Percentiles rank a stretch among this genome's conserved stretches.
These are phyloP conservation scores for Tipula confusa DNA, from an alignment of 2,888 invertebrate genomes.

Conservation along the genomic window DNA sequence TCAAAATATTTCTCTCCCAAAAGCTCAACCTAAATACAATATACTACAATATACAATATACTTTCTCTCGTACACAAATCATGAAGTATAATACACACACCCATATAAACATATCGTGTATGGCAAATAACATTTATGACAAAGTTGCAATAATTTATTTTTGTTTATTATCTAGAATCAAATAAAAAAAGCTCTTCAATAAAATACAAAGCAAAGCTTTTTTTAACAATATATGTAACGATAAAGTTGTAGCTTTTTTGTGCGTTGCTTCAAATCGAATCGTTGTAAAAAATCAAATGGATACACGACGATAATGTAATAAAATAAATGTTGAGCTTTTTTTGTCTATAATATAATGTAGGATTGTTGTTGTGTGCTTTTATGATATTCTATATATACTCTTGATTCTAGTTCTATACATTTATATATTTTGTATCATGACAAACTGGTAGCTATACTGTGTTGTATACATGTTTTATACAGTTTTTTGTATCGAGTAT, in stretches of 20 bases:
- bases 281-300: background rate
- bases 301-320: background rate
- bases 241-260: background rate
- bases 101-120: too few species aligned
- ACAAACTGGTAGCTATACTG: background rate
- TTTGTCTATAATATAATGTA: background rate
- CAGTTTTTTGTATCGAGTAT: background rate
- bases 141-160: slow-evolving; percentile 7
- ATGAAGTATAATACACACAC: background rate
- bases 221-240: background rate
- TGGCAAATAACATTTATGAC: background rate
- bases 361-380: background rate
- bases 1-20: background rate
- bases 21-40: background rate
- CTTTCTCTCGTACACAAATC: background rate
- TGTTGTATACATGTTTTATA: background rate
- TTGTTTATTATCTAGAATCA: background rate
- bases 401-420: background rate
- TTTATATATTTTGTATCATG: background rate
- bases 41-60: background rate
- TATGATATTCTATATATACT: background rate
- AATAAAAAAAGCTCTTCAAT: background rate
- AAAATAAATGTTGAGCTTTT: background rate
- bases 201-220: background rate
- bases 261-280: background rate